Evolutionary conservation across 2,113 vertebrate genomes (phyloP).

Genomic region (Polyodon spathula): DNA sequence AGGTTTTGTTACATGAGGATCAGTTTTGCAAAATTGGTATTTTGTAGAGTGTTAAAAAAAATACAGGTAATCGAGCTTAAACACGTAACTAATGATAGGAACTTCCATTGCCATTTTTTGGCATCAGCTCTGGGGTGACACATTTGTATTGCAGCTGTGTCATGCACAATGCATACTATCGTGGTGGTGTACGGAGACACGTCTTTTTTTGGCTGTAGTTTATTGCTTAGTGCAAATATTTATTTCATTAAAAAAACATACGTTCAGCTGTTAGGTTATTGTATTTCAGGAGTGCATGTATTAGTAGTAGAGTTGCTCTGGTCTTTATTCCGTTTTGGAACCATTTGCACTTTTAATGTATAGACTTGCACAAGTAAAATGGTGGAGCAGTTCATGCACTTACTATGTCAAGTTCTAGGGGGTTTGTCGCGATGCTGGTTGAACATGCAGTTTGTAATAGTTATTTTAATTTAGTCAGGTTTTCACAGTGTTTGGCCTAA

Average conservation of each 20-base stretch:
- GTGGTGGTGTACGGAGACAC: not conserved
- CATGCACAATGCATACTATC: conserved; percentile 6
- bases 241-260: not conserved
- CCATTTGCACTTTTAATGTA: too few relatives aligned
- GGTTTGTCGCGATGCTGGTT: not conserved
- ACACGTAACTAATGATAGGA: conserved; percentile 11
- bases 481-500: too few relatives aligned
- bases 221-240: not conserved
- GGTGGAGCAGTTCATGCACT: too few relatives aligned
- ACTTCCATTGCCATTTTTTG: conserved; percentile 17
- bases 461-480: not conserved
- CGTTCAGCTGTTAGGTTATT: too few relatives aligned
- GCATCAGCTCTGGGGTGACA: conserved; percentile 16
- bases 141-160: conserved; percentile 18
- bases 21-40: conserved; percentile 12
- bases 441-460: not conserved
- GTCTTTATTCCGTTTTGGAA: too few relatives aligned
- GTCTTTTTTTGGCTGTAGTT: not conserved
- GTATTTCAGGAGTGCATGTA: too few relatives aligned
- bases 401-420: too few relatives aligned
- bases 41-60: not conserved
- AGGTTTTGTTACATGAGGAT: conserved; percentile 22
- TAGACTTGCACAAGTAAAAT: too few relatives aligned
- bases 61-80: conserved; percentile 11
- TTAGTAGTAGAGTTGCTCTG: too few relatives aligned